Evolutionary conservation across 2,113 vertebrate genomes (phyloP).

Genomic region (Pan troglodytes): DNA sequence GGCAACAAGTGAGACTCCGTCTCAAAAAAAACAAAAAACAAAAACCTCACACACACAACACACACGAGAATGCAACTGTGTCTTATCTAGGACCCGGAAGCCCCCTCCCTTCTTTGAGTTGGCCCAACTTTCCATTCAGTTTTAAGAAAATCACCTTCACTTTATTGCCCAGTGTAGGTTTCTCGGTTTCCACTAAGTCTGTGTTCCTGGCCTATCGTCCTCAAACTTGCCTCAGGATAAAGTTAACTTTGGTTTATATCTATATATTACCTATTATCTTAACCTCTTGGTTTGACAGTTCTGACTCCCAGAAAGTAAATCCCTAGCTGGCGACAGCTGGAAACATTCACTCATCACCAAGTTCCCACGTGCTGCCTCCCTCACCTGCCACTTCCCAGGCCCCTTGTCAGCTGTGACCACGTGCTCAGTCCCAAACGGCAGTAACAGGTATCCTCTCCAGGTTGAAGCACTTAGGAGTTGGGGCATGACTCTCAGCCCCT

Average conservation of each 20-base stretch:
- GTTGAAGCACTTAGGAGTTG: background rate
- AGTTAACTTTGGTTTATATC: accelerated
- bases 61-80: no score
- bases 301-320: background rate
- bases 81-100: no score
- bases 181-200: background rate
- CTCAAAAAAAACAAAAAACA: no score
- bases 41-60: no score
- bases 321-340: accelerated
- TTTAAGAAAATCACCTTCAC: background rate
- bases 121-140: background rate
- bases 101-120: no score
- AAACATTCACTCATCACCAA: no score
- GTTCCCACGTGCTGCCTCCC: background rate
- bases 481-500: background rate
- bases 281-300: background rate
- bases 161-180: background rate
- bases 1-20: no score
- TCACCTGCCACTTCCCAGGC: background rate
- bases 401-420: background rate
- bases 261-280: background rate
- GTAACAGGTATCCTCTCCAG: background rate
- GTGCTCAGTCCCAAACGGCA: background rate
- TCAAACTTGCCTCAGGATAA: background rate
- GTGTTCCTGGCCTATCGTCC: background rate